Percentiles rank a stretch among this genome's conserved stretches.
Conservation (phyloP, 2,113 vertebrate species). For the Guaruba guarouba region DNA sequence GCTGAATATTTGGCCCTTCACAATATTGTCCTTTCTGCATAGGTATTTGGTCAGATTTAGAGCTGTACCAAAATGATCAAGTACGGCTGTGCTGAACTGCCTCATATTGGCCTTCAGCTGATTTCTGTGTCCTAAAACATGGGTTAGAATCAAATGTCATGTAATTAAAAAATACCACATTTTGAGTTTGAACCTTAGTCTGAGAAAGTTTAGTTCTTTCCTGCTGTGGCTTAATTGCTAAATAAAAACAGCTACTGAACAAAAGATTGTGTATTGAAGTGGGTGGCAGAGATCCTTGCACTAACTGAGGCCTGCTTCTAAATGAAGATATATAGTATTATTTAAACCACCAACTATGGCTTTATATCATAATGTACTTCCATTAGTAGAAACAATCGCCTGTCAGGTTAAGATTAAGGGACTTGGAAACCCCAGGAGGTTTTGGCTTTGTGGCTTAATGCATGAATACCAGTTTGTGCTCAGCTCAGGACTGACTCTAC, state of each 20-base stretch:
- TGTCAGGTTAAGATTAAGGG: constrained; percentile 19
- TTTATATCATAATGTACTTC: background rate
- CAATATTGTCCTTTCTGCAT: background rate
- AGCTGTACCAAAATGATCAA: background rate
- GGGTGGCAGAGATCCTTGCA: background rate
- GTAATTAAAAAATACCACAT: background rate
- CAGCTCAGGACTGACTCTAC: background rate
- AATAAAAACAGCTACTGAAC: background rate
- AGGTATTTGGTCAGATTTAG: background rate
- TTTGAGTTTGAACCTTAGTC: background rate
- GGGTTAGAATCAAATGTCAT: background rate
- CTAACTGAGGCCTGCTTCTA: background rate
- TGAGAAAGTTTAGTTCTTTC: background rate
- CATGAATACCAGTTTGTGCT: background rate
- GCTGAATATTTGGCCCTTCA: background rate
- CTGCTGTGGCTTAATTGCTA: background rate
- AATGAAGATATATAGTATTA: constrained; percentile 17
- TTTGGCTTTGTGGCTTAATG: background rate
- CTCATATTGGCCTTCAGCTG: background rate
- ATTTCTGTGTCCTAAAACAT: background rate
- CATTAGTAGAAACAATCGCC: background rate
- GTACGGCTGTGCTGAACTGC: background rate
- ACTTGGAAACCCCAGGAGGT: background rate
- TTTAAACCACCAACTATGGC: background rate
- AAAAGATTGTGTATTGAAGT: background rate